A percentile compares a stretch with the other conserved stretches of the same genome.
These are phyloP conservation scores for Cyprinodon diabolis DNA, from an alignment of 2,797 vertebrate genomes.

Conservation along the genomic window DNA sequence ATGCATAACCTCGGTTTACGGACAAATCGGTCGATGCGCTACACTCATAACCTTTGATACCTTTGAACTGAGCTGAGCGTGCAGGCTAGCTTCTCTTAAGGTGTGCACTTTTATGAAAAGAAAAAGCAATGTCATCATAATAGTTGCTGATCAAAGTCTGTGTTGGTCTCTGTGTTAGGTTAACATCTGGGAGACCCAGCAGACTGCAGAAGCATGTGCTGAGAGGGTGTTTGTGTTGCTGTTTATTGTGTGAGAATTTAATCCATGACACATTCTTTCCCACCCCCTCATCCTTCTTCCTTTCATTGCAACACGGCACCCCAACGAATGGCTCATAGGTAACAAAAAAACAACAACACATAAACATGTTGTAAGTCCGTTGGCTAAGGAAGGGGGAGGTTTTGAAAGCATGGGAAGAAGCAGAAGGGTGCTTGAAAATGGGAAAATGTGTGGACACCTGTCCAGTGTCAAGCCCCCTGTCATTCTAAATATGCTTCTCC, in stretches of 20 bases:
- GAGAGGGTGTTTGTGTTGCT: slow-evolving; percentile 11
- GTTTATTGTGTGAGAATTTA: slow-evolving; percentile 48
- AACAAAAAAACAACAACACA: slow-evolving; percentile 35
- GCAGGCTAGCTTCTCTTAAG: slow-evolving; percentile 30
- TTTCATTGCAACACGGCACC: slow-evolving; percentile 60
- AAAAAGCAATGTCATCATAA: slow-evolving; percentile 68
- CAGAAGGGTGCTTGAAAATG: slow-evolving; percentile 24
- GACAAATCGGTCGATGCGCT: slow-evolving; percentile 52
- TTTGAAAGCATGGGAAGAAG: neutral
- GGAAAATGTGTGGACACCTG: slow-evolving; percentile 67
- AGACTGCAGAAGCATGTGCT: slow-evolving; percentile 46
- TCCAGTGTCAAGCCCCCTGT: slow-evolving; percentile 61
- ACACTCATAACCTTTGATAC: slow-evolving; percentile 57
- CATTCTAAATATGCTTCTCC: slow-evolving; percentile 38
- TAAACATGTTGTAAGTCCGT: slow-evolving; percentile 43
- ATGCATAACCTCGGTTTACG: slow-evolving; percentile 54
- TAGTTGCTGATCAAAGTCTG: slow-evolving; percentile 52
- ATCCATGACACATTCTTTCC: slow-evolving; percentile 54
- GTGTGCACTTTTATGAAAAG: slow-evolving; percentile 38
- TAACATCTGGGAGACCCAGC: slow-evolving; percentile 45
- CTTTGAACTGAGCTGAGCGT: slow-evolving; percentile 33
- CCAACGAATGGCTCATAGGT: slow-evolving; percentile 61
- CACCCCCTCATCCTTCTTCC: slow-evolving; percentile 50
- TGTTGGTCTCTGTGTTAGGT: slow-evolving; percentile 40
- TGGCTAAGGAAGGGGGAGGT: slow-evolving; percentile 29